Evolutionary conservation across 2,113 vertebrate genomes (phyloP).

Genomic region (Cryptoleucopteryx plumbea): DNA sequence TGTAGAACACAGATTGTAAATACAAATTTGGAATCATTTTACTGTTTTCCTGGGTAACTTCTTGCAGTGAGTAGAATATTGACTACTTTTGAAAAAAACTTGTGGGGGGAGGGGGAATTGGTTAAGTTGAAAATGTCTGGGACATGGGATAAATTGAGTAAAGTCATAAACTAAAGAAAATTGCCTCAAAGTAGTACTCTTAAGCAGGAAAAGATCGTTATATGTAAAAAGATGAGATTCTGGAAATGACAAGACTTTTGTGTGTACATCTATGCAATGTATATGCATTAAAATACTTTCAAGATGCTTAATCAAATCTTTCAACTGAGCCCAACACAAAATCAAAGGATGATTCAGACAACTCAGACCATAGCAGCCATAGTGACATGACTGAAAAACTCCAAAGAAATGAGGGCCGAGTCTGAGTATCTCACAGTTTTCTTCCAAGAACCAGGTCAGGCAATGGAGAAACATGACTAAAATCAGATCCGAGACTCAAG

Average conservation of each 20-base stretch:
- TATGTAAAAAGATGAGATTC: not conserved
- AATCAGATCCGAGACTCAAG: not conserved
- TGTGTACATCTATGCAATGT: not conserved
- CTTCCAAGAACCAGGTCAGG: not conserved
- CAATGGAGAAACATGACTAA: not conserved
- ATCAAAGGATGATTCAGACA: not conserved
- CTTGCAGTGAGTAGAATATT: not conserved
- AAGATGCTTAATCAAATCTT: not conserved
- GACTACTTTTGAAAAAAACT: not conserved
- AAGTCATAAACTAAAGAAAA: not conserved
- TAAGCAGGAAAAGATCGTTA: not conserved
- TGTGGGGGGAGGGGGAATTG: rapidly evolving
- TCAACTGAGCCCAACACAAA: not conserved
- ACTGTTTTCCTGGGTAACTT: not conserved
- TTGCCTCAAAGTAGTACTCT: not conserved
- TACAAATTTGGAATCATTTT: not conserved
- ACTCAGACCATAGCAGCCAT: not conserved
- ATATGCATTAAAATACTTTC: not conserved
- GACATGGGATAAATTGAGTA: not conserved
- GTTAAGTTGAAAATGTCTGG: not conserved
- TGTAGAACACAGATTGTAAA: not conserved
- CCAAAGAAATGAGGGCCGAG: not conserved
- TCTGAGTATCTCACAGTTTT: not conserved
- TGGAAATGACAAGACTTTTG: not conserved
- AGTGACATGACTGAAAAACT: not conserved